phyloP scores from a whole-genome alignment of 1,140 invertebrate genomes.

The Leguminivora glycinivorella region DNA sequence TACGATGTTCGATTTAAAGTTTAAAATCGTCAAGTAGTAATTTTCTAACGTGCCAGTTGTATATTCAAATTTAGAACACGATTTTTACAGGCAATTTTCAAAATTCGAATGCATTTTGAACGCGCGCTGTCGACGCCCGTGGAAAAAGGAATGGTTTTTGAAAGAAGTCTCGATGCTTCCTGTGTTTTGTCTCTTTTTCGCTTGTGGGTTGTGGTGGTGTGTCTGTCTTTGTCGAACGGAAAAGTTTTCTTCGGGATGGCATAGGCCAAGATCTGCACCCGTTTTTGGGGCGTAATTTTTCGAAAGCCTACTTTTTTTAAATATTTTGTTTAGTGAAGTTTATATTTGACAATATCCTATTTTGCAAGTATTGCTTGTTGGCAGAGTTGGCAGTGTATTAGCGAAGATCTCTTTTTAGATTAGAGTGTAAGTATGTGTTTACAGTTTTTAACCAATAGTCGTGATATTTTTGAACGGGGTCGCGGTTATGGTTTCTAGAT shows the following conservation, averaged over 20 bases:
- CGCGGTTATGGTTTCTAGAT: no score
- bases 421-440: no score
- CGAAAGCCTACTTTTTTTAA: not conserved
- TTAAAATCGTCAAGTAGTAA: not conserved
- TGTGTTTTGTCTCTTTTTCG: conserved; percentile 56
- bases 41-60: not conserved
- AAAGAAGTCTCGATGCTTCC: conserved; percentile 54
- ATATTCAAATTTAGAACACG: not conserved
- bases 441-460: no score
- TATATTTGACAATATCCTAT: no score
- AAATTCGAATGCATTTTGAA: conserved; percentile 5
- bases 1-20: not conserved
- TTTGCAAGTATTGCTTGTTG: no score
- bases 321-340: not conserved
- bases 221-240: conserved; percentile 49
- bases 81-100: conserved; percentile 10
- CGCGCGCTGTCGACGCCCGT: conserved; percentile 38
- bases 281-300: not conserved
- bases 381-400: no score
- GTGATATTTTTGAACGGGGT: no score
- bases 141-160: conserved; percentile 55
- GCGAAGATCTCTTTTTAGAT: no score
- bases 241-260: conserved; percentile 57
- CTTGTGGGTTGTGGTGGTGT: conserved; percentile 45
- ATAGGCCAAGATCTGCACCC: conserved; percentile 49